These are phyloP conservation scores for Carassius auratus DNA, from an alignment of 2,113 vertebrate genomes.

Conservation along the genomic window DNA sequence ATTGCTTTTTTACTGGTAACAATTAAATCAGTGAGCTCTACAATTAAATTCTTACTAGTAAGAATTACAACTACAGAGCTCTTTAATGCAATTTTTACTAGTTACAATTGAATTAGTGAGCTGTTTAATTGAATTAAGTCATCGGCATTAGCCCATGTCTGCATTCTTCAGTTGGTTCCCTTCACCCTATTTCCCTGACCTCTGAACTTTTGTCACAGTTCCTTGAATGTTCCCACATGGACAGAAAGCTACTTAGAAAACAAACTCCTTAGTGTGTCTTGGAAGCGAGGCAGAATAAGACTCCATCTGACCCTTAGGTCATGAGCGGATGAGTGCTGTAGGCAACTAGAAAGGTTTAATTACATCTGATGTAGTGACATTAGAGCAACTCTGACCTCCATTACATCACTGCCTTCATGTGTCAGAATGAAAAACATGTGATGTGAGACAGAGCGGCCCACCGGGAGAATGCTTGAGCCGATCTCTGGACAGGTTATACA, in stretches of 20 bases:
- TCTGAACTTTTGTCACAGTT: conserved; percentile 42
- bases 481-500: background rate
- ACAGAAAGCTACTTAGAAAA: conserved; percentile 24
- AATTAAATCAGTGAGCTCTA: too few species aligned
- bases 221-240: conserved; percentile 32
- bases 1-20: too few species aligned
- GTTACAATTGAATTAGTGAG: too few species aligned
- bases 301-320: conserved; percentile 46
- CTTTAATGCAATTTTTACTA: too few species aligned
- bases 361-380: conserved; percentile 35
- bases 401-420: conserved; percentile 28
- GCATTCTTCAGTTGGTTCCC: too few species aligned
- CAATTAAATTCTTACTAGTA: too few species aligned
- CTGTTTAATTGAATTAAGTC: too few species aligned
- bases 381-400: conserved; percentile 13
- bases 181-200: conserved; percentile 18
- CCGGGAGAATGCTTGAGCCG: background rate
- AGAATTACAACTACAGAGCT: too few species aligned
- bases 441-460: background rate
- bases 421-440: background rate
- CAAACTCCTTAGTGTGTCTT: background rate
- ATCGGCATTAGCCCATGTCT: too few species aligned
- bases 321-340: conserved; percentile 50
- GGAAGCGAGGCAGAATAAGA: conserved; percentile 40
- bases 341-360: conserved; percentile 51